Base-by-base conservation (phyloP, 2,113 vertebrate species). In the Triplophysa siluroides region DNA sequence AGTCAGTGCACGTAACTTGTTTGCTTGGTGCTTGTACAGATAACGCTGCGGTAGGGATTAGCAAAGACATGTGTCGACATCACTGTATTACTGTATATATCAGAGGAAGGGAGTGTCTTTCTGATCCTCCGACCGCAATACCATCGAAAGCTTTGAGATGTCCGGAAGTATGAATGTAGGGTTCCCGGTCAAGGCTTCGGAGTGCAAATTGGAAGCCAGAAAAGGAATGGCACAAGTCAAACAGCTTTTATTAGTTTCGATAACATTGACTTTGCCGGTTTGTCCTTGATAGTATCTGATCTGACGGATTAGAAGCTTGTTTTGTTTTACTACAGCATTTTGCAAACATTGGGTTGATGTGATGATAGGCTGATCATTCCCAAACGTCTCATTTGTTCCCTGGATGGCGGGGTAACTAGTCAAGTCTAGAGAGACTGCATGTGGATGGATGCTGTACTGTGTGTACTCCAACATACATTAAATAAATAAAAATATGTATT, bases 1-100 rank as follows among this genome's bases (percentile, higher is more conserved):
- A 77, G 75, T 65, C 62, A 66, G 72, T 26, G 68, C 63, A 72
- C 52, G 78, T 83, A 79, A 76, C 47, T 52, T 58, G 80, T 82
- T 79, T 65, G 64, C 50, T 29, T 58, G 78, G 26, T 47, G 38
- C 26, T 18, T 41, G 58, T 9, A 47, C 68, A 74, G 47, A 45
- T 58, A 60, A 29, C 71, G 64, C 61, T 52, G 64, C 45, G 23
- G 45, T 45, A 10, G 11, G 26, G 85, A 81, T 81, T 70, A 78
- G 21, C 38, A 60, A 38, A 62, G 68, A 67, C 26, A 26, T 66
- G 61, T 65, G 75, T 77, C 61, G 75, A 43, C 75, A 77, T 77
- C 45, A 54, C 54, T 62, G 21, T 77, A 54, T 77, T 62, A 65
- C 45, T 65, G 2, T n/a, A 24, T 26, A 45, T 26, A 56, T 38